Base-by-base conservation (phyloP, 2,888 invertebrate species). In the Melanophora roralis region DNA sequence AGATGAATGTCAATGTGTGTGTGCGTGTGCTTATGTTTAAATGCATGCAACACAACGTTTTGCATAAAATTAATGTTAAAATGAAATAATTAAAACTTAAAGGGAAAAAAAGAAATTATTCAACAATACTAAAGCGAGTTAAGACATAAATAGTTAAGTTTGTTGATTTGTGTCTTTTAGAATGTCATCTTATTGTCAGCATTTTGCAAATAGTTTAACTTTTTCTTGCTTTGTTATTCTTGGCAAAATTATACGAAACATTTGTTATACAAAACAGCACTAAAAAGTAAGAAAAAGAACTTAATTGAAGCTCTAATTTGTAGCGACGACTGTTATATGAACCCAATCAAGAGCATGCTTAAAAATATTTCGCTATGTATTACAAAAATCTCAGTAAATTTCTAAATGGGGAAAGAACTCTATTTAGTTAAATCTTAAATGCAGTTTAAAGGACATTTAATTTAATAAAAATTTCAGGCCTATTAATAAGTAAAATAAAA, bases 21-120 rank as follows among this genome's bases (percentile, higher is more conserved):
- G 32, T 59, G 34, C 55, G 38, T 60, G 21, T 40, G 27, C n/a
- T n/a, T n/a, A n/a, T n/a, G 27, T 27, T 3, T 27, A 3, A 6
- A 6, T 27, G 2, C 45, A 27, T 32, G 55, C 38, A 47, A 55
- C 45, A 68, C 47, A 85, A 83, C 83, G 83, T 85, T 85, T 84
- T 84, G 80, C 62, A 73, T 68, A 68, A 62, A 73, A 71, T 73
- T 72, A 53, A 73, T 73, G 74, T 45, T 73, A 43, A 62, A 68
- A 69, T 64, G 45, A 69, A 78, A 71, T 71, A 71, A 76, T 76
- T 76, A 76, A 40, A 64, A 76, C 14, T 16, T 32, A 40, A n/a
- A n/a, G n/a, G n/a, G n/a, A 65, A 57, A 11, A 51, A 2, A 43
- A 62, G 12, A 14, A 14, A 8, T 9, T 9, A 36, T 38, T 0